Evolutionary conservation across 2,888 invertebrate genomes (phyloP).

Genomic region (Agrilus mali): DNA sequence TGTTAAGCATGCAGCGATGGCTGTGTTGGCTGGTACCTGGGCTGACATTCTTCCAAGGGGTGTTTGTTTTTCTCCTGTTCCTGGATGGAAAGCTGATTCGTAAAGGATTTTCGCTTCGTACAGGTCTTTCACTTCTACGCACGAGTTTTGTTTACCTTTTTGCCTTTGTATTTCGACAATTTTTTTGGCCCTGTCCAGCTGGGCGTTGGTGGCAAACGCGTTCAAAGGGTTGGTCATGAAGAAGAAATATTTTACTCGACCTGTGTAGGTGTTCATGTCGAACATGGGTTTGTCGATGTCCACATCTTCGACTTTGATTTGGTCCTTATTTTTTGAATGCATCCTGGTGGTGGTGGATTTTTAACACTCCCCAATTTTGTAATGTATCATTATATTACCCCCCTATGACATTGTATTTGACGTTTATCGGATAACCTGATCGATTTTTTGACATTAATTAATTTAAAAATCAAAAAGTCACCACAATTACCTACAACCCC

Average conservation of each 20-base stretch:
- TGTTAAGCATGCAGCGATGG: constrained; percentile 95
- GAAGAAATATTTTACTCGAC: constrained; percentile 86
- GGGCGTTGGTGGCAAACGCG: constrained; percentile 52
- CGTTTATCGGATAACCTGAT: no score
- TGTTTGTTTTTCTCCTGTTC: constrained; percentile 93
- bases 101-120: constrained; percentile 76
- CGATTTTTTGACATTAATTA: no score
- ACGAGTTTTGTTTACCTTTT: background rate
- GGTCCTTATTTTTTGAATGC: no score
- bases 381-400: no score
- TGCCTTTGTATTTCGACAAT: constrained; percentile 74
- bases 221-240: constrained; percentile 91
- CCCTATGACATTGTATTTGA: no score
- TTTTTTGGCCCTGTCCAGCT: constrained; percentile 66
- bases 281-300: constrained; percentile 79
- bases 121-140: no score
- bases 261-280: constrained; percentile 81
- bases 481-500: no score
- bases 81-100: constrained; percentile 97
- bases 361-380: no score
- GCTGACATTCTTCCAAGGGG: constrained; percentile 94
- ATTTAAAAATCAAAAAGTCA: no score
- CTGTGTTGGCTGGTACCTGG: constrained; percentile 95
- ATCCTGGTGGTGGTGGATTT: no score
- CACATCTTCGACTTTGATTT: constrained; percentile 21